Percentiles rank a stretch among this genome's conserved stretches.
These are phyloP conservation scores for Prionailurus viverrinus DNA, from an alignment of 2,113 vertebrate genomes.

Conservation along the genomic window DNA sequence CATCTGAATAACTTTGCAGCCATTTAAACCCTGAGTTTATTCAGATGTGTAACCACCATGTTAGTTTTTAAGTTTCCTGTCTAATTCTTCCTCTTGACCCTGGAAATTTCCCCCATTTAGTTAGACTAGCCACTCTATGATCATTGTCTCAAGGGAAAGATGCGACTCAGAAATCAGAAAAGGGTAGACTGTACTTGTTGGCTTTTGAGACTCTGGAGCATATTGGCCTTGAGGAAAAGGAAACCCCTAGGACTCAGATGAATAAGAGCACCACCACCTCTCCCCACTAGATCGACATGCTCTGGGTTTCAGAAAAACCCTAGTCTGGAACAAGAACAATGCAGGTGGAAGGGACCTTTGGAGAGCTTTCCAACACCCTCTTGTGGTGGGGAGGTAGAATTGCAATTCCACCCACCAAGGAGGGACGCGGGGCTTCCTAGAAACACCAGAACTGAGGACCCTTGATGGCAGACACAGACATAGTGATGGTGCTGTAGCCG, in stretches of 20 bases:
- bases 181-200: background rate
- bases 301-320: background rate
- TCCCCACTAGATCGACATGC: background rate
- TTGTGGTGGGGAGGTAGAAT: background rate
- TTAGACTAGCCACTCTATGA: background rate
- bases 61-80: background rate
- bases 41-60: too few relatives aligned
- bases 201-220: background rate
- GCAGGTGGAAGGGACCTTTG: fast-evolving
- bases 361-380: fast-evolving
- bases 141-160: background rate
- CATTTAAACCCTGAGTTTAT: background rate
- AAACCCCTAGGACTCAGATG: background rate
- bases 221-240: background rate
- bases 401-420: background rate
- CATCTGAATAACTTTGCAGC: background rate
- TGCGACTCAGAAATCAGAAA: background rate
- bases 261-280: fast-evolving
- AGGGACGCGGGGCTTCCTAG: background rate
- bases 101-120: background rate
- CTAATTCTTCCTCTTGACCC: background rate
- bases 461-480: too few relatives aligned
- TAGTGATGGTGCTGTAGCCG: background rate
- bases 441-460: fast-evolving
- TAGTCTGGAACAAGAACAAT: background rate